Conservation (phyloP, 1,140 invertebrate species). For the Gerris buenoi region DNA sequence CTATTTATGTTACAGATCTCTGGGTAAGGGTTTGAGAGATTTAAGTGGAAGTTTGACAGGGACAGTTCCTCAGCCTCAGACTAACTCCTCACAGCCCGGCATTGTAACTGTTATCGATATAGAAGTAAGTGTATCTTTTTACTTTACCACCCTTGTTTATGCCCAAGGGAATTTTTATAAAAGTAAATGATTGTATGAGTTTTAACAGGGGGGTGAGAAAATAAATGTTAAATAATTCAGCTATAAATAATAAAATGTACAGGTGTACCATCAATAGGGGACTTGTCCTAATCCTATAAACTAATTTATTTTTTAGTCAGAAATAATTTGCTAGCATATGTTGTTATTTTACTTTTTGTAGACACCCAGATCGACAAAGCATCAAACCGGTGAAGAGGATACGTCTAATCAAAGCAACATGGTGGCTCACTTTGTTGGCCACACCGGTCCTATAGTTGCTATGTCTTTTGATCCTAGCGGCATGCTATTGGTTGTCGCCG, state of each 20-base stretch:
- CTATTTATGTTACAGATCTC: no score
- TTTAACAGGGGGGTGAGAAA: no score
- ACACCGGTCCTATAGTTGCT: constrained; percentile 77
- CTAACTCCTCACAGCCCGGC: constrained; percentile 41
- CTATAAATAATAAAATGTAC: no score
- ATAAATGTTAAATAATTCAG: no score
- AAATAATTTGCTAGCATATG: no score
- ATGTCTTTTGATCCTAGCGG: constrained; percentile 87
- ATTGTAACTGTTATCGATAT: constrained; percentile 80
- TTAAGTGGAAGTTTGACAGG: constrained; percentile 84
- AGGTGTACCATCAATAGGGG: no score
- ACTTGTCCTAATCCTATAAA: no score
- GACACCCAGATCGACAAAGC: neutral
- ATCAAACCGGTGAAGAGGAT: constrained; percentile 15
- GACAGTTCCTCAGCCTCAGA: constrained; percentile 10
- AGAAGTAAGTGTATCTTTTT: constrained; percentile 36
- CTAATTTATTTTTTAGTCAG: no score
- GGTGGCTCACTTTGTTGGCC: constrained; percentile 80
- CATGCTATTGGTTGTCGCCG: constrained; percentile 78
- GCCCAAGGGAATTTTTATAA: no score
- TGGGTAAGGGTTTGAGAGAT: constrained; percentile 68
- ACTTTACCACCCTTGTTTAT: neutral
- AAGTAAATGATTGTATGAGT: no score
- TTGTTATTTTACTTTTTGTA: no score
- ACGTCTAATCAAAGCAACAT: constrained; percentile 13